These are phyloP conservation scores for Emys orbicularis DNA, from an alignment of 2,797 vertebrate genomes.

Conservation along the genomic window DNA sequence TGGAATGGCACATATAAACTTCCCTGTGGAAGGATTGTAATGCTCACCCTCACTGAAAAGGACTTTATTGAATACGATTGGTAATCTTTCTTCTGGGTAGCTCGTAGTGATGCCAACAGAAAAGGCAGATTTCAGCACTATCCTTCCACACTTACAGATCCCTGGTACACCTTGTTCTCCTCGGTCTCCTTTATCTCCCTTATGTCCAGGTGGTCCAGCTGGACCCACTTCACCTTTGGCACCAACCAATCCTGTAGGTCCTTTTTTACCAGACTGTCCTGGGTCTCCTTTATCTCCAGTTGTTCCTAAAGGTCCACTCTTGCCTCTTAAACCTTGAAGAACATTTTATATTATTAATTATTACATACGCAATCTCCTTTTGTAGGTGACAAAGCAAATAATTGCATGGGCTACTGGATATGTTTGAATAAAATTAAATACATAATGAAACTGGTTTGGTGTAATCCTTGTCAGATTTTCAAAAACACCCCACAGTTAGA, in stretches of 20 bases:
- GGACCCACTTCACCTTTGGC: constrained; percentile 85
- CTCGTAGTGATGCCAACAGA: constrained; percentile 97
- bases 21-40: constrained; percentile 93
- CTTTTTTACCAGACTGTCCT: constrained; percentile 92
- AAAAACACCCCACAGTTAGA: background rate
- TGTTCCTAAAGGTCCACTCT: constrained; percentile 90
- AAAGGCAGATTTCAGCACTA: constrained; percentile 94
- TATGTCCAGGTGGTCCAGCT: constrained; percentile 84
- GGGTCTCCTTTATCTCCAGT: constrained; percentile 91
- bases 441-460: background rate
- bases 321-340: constrained; percentile 92
- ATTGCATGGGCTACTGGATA: constrained; percentile 37
- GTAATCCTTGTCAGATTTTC: background rate
- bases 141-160: constrained; percentile 92
- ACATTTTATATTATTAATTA: constrained; percentile 49
- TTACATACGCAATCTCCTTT: background rate
- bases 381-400: background rate
- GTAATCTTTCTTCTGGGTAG: constrained; percentile 92
- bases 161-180: constrained; percentile 89
- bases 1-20: constrained; percentile 95
- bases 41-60: constrained; percentile 95
- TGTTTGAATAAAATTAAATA: constrained; percentile 43
- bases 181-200: constrained; percentile 90
- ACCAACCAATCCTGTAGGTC: constrained; percentile 88
- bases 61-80: constrained; percentile 97